A percentile compares a stretch with the other conserved stretches of the same genome.
Conservation (phyloP, 1,140 invertebrate species). For the Conus betulinus region DNA sequence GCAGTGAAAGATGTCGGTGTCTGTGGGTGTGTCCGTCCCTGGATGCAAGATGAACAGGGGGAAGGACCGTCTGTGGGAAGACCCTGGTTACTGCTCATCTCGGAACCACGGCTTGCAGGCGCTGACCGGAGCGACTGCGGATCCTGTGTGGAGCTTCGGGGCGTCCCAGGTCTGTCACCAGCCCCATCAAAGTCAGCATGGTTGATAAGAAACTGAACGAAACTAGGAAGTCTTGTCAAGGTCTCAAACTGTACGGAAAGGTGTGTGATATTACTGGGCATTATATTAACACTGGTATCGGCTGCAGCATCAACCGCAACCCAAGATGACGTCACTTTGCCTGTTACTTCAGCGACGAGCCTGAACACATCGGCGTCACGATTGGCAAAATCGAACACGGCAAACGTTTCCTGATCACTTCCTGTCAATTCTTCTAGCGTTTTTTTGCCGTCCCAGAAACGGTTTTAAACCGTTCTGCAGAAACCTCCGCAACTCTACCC, state of each 20-base stretch:
- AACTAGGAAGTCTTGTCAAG: background rate
- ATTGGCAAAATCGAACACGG: slow-evolving; percentile 14
- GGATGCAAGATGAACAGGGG: slow-evolving; percentile 15
- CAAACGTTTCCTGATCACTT: background rate
- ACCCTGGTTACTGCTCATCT: background rate
- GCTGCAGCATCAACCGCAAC: background rate
- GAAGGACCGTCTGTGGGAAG: slow-evolving; percentile 4
- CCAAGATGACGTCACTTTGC: background rate
- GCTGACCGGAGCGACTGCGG: background rate
- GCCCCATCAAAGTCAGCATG: background rate
- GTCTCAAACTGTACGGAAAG: background rate
- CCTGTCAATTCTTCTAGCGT: background rate
- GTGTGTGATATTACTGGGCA: background rate
- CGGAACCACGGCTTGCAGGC: background rate
- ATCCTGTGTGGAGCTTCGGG: background rate
- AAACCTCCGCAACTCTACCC: background rate
- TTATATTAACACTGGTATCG: background rate
- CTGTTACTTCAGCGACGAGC: background rate
- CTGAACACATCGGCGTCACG: background rate
- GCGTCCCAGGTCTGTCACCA: background rate
- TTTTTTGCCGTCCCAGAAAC: background rate
- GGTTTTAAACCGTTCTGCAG: background rate
- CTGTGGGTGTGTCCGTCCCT: background rate
- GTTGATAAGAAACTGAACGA: slow-evolving; percentile 7
- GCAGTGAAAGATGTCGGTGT: background rate